phyloP scores from a whole-genome alignment of 2,113 vertebrate species.

The Colius striatus region DNA sequence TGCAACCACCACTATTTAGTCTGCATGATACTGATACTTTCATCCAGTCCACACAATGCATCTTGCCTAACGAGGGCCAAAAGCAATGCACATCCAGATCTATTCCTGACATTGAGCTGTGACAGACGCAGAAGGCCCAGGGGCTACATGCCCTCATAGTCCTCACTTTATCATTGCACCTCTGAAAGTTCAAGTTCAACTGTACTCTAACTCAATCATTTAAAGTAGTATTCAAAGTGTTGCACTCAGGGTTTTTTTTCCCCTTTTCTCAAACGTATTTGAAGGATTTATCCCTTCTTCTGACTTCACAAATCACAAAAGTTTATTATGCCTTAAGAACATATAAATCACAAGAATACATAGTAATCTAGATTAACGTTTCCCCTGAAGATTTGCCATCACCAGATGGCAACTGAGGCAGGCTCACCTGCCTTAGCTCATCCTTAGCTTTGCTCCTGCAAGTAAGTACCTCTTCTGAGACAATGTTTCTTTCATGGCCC shows the following conservation, averaged over 20 bases:
- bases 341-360: not conserved
- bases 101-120: not conserved
- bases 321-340: not conserved
- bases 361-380: not conserved
- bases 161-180: not conserved
- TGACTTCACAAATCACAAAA: not conserved
- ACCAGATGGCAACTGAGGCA: not conserved
- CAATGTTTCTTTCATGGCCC: not conserved
- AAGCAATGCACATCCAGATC: accelerated
- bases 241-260: not conserved
- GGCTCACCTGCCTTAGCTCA: not conserved
- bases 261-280: not conserved
- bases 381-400: not conserved
- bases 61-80: not conserved
- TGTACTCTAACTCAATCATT: no score
- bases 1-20: accelerated
- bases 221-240: not conserved
- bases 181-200: accelerated
- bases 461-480: not conserved
- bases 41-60: accelerated
- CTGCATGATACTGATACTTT: not conserved
- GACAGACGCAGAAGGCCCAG: not conserved
- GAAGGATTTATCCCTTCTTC: not conserved
- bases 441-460: not conserved
- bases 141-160: not conserved